These are phyloP conservation scores for Brachymystax lenok DNA, from an alignment of 2,797 vertebrate species.

Conservation along the genomic window DNA sequence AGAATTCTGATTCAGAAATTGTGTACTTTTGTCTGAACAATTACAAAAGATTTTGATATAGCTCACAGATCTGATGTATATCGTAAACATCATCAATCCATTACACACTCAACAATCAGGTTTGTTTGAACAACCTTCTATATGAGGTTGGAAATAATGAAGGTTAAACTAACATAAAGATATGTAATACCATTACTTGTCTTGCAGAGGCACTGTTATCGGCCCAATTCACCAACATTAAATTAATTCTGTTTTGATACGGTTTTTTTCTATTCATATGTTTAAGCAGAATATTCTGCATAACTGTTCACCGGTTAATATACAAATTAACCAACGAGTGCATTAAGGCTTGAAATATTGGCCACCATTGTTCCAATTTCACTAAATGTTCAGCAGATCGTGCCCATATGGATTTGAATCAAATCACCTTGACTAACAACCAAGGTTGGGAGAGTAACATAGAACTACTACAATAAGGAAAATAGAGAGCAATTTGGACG, in stretches of 20 bases:
- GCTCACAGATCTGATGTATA: neutral
- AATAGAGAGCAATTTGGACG: neutral
- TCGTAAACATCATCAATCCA: neutral
- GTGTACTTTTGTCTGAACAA: neutral
- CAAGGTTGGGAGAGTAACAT: neutral
- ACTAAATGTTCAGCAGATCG: too few species aligned
- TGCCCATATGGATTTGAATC: neutral
- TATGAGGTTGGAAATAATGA: neutral
- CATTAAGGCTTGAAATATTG: too few species aligned
- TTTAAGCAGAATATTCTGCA: neutral
- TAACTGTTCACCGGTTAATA: neutral
- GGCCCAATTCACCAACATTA: neutral
- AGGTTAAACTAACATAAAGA: neutral
- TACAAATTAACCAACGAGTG: neutral
- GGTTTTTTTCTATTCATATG: neutral
- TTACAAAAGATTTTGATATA: neutral
- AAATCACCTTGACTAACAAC: neutral
- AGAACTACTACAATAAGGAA: neutral
- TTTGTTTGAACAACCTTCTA: neutral
- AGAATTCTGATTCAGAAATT: neutral
- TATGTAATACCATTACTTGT: constrained; percentile 23
- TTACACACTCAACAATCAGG: neutral
- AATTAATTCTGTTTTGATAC: neutral
- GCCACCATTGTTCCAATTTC: too few species aligned
- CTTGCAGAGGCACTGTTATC: constrained; percentile 41